Conservation (phyloP, 1,140 invertebrate species). For the Ridgeia piscesae region DNA sequence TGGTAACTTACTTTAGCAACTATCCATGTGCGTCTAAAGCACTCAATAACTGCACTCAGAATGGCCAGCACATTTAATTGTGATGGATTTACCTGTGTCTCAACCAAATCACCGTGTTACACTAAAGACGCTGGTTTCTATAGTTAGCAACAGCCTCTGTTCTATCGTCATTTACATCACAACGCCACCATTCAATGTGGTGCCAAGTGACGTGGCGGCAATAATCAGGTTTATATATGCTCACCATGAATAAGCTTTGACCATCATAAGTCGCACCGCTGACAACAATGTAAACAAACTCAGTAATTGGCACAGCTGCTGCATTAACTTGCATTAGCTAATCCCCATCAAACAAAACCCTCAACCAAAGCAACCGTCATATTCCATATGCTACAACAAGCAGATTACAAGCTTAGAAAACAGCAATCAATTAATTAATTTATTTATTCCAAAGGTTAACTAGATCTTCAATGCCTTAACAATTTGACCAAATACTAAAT, state of each 20-base stretch:
- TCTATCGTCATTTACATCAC: neutral
- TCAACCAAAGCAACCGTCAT: neutral
- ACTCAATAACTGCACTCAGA: neutral
- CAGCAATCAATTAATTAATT: too few species aligned
- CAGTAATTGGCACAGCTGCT: neutral
- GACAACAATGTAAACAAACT: neutral
- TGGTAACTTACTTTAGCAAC: neutral
- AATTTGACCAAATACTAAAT: too few species aligned
- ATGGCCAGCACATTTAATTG: neutral
- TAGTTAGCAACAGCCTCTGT: neutral
- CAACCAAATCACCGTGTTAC: neutral
- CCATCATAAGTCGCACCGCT: neutral
- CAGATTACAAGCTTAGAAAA: too few species aligned
- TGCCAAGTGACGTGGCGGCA: neutral
- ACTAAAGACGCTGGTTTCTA: neutral
- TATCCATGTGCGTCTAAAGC: neutral
- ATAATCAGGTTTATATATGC: neutral
- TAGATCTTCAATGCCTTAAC: too few species aligned
- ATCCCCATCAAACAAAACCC: neutral
- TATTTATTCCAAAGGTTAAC: too few species aligned
- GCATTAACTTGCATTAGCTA: neutral
- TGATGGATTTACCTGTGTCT: neutral
- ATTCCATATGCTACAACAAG: neutral
- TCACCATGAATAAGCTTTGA: neutral
- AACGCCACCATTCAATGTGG: neutral